These are phyloP conservation scores for Acipenser transmontanus DNA, from an alignment of 2,797 vertebrate species.

Conservation along the genomic window DNA sequence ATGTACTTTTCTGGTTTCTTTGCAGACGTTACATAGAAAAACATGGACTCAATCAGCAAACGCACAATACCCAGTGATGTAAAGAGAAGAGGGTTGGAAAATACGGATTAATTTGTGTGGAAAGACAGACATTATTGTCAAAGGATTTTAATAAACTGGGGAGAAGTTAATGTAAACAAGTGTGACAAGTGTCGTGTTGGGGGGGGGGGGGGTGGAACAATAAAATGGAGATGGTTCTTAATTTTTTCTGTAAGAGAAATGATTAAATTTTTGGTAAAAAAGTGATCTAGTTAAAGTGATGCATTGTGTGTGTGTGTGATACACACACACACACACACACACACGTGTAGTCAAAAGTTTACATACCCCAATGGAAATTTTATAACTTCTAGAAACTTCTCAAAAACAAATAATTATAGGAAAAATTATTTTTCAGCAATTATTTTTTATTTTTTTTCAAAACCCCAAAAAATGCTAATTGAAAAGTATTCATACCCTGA, in stretches of 20 bases:
- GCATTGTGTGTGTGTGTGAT: too few relatives aligned
- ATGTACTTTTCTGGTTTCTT: conserved; percentile 6
- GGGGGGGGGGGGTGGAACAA: conserved; percentile 38
- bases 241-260: conserved; percentile 38
- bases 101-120: conserved; percentile 17
- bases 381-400: conserved; percentile 55
- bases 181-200: neutral
- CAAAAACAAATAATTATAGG: conserved; percentile 71
- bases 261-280: too few relatives aligned
- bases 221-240: conserved; percentile 34
- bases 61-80: conserved; percentile 33
- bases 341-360: conserved; percentile 17
- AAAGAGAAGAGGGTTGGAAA: conserved; percentile 28
- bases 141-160: conserved; percentile 17
- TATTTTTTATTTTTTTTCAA: too few relatives aligned
- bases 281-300: too few relatives aligned
- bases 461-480: too few relatives aligned
- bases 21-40: conserved; percentile 66
- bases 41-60: conserved; percentile 55
- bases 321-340: too few relatives aligned
- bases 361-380: conserved; percentile 24
- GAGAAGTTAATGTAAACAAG: conserved; percentile 25
- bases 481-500: too few relatives aligned
- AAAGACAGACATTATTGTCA: conserved; percentile 31
- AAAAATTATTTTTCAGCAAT: conserved; percentile 33